Evolutionary conservation across 1,140 invertebrate species (phyloP), one percentile per base, ranked within the genome.

Genomic region (Globodera rostochiensis): DNA sequence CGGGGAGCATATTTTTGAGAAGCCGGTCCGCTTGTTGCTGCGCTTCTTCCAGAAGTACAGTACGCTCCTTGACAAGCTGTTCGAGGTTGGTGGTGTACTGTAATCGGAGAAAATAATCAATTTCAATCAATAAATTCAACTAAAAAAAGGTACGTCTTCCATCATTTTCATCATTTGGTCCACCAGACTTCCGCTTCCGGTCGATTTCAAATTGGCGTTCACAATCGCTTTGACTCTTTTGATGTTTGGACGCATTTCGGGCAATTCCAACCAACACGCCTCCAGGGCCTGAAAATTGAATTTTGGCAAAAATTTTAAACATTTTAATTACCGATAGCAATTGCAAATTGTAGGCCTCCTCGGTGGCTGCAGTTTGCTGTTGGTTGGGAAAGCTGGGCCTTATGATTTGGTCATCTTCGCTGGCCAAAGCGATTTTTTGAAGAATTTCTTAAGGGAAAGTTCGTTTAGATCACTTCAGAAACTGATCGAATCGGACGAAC

Each of bases 91-190:
- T 85, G 6, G 88, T 89, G 74, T 90, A 88, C 76, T 87, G 74
- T 25, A 87, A 82, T 74, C 46, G 49, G 46, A 50, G 45, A 6
- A 21, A 19, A 19, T 49, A 45, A 45, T 45, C 19, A n/a, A 50
- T 64, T 9, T 13, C 7, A 3, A 45, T 81, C n/a, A 74, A 78
- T 19, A 36, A 80, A 46, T 73, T 80, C 80, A 80, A 77, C 9
- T 74, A 78, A 78, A 79, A 79, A 83, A 13, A 86, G 25, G 80
- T 86, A 83, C 82, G 57, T 87, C 84, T 74, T 90, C 88, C 86
- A 89, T 89, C 88, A 89, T 89, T 83, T 89, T 90, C 83, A 89
- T 88, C 88, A 89, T 89, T 80, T 89, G 88, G 79, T 89, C 88
- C 21, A 89, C 88, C 47, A 89, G 82, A 36, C 86, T 84, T 4